phyloP scores from a whole-genome alignment of 2,113 vertebrate genomes.

The Coptodon bakossiorum region DNA sequence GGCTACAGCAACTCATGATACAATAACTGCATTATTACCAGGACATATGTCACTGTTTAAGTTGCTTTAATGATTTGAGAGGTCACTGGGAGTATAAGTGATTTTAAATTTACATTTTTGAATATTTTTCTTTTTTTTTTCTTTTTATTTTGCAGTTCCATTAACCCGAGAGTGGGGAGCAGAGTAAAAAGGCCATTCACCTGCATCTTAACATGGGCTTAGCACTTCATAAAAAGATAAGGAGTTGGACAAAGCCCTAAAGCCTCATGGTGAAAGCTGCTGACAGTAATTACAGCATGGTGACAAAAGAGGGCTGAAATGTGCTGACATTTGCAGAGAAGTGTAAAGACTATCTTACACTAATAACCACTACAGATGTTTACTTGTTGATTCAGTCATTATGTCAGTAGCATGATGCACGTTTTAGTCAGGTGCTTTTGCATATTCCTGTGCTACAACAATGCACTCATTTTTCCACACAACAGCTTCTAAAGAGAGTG shows the following conservation, averaged over 20 bases:
- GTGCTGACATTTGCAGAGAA: not conserved
- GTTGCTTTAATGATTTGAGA: not conserved
- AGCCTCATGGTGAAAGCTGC: not conserved
- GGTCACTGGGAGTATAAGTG: not conserved
- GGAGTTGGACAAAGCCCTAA: not conserved
- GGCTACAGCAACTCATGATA: not conserved
- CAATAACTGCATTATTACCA: not conserved
- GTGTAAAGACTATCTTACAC: not conserved
- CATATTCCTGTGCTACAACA: not conserved
- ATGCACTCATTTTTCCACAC: not conserved
- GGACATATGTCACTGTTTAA: not conserved
- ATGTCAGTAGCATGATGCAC: not conserved
- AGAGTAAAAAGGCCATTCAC: not conserved
- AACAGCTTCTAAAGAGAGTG: not conserved
- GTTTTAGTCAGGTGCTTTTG: not conserved
- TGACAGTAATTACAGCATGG: not conserved
- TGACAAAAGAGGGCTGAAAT: not conserved
- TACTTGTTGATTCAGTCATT: not conserved
- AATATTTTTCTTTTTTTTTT: accelerated
- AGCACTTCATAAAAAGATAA: not conserved
- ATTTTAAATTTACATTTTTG: not conserved
- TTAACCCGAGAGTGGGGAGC: not conserved
- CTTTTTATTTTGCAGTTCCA: not conserved
- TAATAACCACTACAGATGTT: not conserved
- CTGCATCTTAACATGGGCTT: not conserved